phyloP scores from a whole-genome alignment of 2,113 vertebrate genomes.

The Odocoileus virginianus region DNA sequence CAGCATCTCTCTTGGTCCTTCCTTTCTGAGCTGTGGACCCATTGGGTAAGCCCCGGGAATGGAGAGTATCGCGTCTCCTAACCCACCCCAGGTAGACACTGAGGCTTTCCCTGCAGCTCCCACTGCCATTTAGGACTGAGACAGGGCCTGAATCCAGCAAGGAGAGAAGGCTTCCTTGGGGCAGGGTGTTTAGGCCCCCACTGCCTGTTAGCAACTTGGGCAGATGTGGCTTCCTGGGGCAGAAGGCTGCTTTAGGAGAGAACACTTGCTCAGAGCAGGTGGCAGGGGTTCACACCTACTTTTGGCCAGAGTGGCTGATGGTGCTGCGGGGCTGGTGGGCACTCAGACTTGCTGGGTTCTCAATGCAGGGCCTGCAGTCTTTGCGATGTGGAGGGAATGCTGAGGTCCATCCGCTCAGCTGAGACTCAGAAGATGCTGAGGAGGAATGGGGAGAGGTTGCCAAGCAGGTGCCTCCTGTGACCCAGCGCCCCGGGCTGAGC shows the following conservation, averaged over 20 bases:
- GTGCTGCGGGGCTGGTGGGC: conserved; percentile 21
- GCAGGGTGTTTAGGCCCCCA: conserved; percentile 19
- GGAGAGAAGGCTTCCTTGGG: conserved; percentile 56
- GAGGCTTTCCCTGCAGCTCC: conserved; percentile 53
- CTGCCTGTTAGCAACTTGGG: conserved; percentile 62
- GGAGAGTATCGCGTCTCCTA: conserved; percentile 31
- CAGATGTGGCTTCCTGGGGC: conserved; percentile 47
- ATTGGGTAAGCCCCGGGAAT: conserved; percentile 44
- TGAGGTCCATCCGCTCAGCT: conserved; percentile 19
- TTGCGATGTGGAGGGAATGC: not conserved
- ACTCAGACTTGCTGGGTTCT: conserved; percentile 27
- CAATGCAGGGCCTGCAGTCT: conserved; percentile 46
- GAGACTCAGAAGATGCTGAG: conserved; percentile 26
- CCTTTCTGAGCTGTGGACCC: conserved; percentile 46
- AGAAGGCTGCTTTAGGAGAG: not conserved
- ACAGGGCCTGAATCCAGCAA: conserved; percentile 51
- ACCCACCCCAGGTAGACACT: conserved; percentile 14
- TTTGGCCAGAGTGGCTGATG: conserved; percentile 38
- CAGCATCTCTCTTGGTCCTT: conserved; percentile 10
- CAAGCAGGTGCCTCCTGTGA: not conserved
- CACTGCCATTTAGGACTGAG: conserved; percentile 35
- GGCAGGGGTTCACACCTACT: conserved; percentile 59
- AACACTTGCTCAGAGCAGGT: conserved; percentile 15
- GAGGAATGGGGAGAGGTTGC: conserved; percentile 44
- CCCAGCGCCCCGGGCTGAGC: not conserved